Base-by-base conservation (phyloP, 2,888 invertebrate genomes). In the Drosophila suboccidentalis region DNA sequence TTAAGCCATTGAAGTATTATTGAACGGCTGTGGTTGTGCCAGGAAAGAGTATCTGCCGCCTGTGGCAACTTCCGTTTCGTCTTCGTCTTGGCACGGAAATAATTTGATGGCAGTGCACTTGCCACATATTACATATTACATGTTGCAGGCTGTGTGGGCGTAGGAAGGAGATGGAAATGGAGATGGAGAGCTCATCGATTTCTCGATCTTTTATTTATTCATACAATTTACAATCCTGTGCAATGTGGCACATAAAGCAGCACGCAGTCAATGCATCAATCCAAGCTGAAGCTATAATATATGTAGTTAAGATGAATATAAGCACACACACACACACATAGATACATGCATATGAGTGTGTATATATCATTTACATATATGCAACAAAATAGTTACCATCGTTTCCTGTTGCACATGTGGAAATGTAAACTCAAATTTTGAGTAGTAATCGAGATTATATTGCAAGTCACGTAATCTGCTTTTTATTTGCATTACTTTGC, bases 1-100 rank as follows among this genome's bases (percentile, higher is more conserved):
- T 84, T 74, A 84, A 80, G 84, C 84, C 78, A 89, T 84, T 75
- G 72, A 83, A 87, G 74, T 87, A 80, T 78, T 69, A 87, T 79
- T 84, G 71, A 68, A 43, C 60, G 66, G 50, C 58, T 49, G 47
- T 34, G 66, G 50, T 54, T 49, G 47, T 34, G 17, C 13, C 47
- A 17, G 47, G 46, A 46, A 62, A 49, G 46, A 46, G 36, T 44
- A 41, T 53, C 19, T 26, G 26, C 36, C n/a, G 47, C 57, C 50
- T 29, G 26, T 8, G 32, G 50, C 53, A 57, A 61, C 79, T 78
- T 87, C 72, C 87, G 80, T 60, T 68, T 50, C 22, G 22, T 22
- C 26, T 26, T 26, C 69, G 62, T 62, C 39, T 19, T 49, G 57
- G 39, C 67, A 36, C 65, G 75, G 71, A 78, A 74, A 76, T 84